Evolutionary conservation across 1,140 invertebrate species (phyloP), one percentile per base, ranked within the genome.

Genomic region (Macrocentrus cingulum): DNA sequence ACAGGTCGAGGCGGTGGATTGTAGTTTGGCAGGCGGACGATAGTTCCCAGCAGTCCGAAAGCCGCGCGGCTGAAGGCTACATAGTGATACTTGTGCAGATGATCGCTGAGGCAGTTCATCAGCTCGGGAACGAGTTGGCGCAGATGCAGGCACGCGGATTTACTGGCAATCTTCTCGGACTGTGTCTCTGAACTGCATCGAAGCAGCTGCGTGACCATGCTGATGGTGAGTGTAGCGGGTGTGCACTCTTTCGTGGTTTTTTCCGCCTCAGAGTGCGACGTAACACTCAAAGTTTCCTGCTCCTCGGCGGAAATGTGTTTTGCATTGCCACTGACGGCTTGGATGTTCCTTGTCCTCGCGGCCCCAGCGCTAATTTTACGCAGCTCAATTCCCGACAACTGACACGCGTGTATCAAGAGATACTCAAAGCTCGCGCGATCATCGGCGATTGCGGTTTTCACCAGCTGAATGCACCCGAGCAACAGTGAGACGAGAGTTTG

Each of bases 401-500:
- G 53, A 18, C 78, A 77, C 0, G 75, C 66, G 15, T 79, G 71
- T 6, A 66, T 58, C 1, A 80, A 48, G 1, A 79, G 51, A 59
- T 78, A 79, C 18, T 79, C 76, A 0, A 76, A 51, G 13, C 63
- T 66, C 0, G 63, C 44, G 8, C 62, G 63, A 11, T 80, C 77
- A 1, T 68, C 62, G 22, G 65, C 60, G 0, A 80, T 42, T 0
- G 66, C 65, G 1, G 61, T 61, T 7, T 71, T 67, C 11, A 79
- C 72, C 6, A 79, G 61, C n/a, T 75, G 70, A 0, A 76, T 60
- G 25, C 73, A 77, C 2, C 69, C 71, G 0, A 79, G 67, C 0
- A 76, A 41, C 3, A 80, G 54, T 0, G 74, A 73, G 0, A 79
- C 48, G 4, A 80, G 55, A 4, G 74, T 77, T 39, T 77, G 69